Evolutionary conservation across 2,888 invertebrate species (phyloP).

Genomic region (Watsonalla cultraria): DNA sequence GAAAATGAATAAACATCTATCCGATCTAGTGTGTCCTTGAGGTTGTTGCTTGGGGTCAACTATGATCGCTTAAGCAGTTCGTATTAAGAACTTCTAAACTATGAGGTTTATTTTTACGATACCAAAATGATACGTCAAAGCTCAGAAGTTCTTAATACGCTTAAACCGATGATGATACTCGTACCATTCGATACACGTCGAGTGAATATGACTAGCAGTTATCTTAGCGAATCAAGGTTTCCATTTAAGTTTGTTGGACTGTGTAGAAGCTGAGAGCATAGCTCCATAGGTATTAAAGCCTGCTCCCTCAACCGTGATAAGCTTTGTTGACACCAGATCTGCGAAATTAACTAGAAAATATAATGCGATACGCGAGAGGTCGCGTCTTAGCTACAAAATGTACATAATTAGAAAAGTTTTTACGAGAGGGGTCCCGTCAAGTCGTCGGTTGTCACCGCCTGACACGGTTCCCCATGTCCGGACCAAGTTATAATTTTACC

Average conservation of each 20-base stretch:
- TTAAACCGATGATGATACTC: no score
- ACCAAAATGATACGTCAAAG: no score
- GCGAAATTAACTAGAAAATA: slow-evolving; percentile 70
- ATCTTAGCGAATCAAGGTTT: slow-evolving; percentile 44
- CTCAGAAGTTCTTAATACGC: no score
- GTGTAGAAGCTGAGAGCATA: slow-evolving; percentile 40
- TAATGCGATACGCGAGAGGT: slow-evolving; percentile 53
- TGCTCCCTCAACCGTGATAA: slow-evolving; percentile 25
- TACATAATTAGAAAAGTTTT: slow-evolving; percentile 78
- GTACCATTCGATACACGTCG: slow-evolving; percentile 24
- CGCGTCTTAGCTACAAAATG: slow-evolving; percentile 71
- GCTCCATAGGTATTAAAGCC: slow-evolving; percentile 25
- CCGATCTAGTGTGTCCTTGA: no score
- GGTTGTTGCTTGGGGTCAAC: no score
- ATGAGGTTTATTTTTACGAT: no score
- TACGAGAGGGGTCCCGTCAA: slow-evolving; percentile 62
- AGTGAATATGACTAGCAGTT: slow-evolving; percentile 30
- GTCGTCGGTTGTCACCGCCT: slow-evolving; percentile 64
- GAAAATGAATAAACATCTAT: no score
- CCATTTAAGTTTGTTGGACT: slow-evolving; percentile 55
- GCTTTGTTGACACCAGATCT: slow-evolving; percentile 53
- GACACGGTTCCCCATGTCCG: slow-evolving; percentile 61
- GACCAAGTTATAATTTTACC: slow-evolving; percentile 63
- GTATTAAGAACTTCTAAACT: no score
- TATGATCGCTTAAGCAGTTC: no score